Conservation (phyloP, 1,140 invertebrate genomes). For the Diabrotica undecimpunctata region DNA sequence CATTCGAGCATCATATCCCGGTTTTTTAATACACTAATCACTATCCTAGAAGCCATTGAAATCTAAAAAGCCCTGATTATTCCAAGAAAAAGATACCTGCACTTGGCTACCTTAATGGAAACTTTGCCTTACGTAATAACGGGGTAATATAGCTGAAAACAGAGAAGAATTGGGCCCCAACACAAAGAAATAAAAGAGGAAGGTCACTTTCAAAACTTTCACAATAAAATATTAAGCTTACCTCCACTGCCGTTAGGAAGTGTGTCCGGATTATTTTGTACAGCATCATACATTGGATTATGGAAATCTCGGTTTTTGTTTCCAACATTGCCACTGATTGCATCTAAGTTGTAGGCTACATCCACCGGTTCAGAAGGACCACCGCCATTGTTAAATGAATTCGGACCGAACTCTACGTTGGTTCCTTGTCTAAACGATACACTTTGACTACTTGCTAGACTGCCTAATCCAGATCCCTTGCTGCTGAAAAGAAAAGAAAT, state of each 20-base stretch:
- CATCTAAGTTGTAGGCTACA: slow-evolving; percentile 71
- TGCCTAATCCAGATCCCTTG: slow-evolving; percentile 68
- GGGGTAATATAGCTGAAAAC: too few species aligned
- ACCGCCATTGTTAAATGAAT: slow-evolving; percentile 54
- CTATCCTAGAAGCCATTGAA: too few species aligned
- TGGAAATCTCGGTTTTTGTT: slow-evolving; percentile 84
- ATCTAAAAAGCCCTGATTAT: too few species aligned
- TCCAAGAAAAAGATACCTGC: too few species aligned
- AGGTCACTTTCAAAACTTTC: background rate
- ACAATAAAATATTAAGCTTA: slow-evolving; percentile 29
- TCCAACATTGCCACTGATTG: slow-evolving; percentile 66
- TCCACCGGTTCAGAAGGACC: slow-evolving; percentile 48
- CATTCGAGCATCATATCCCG: too few species aligned
- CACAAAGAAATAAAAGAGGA: slow-evolving; percentile 4
- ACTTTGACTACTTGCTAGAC: slow-evolving; percentile 80
- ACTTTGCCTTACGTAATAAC: too few species aligned
- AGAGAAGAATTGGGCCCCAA: too few species aligned
- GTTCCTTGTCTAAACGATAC: slow-evolving; percentile 94
- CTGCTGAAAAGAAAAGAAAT: slow-evolving; percentile 54
- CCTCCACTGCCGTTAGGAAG: slow-evolving; percentile 58
- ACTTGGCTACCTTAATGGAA: too few species aligned
- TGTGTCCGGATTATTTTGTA: slow-evolving; percentile 55
- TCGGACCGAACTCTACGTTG: slow-evolving; percentile 83
- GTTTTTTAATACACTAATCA: too few species aligned
- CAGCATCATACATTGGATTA: slow-evolving; percentile 94